Evolutionary conservation across 2,888 invertebrate genomes (phyloP).

Genomic region (Rhingia campestris): DNA sequence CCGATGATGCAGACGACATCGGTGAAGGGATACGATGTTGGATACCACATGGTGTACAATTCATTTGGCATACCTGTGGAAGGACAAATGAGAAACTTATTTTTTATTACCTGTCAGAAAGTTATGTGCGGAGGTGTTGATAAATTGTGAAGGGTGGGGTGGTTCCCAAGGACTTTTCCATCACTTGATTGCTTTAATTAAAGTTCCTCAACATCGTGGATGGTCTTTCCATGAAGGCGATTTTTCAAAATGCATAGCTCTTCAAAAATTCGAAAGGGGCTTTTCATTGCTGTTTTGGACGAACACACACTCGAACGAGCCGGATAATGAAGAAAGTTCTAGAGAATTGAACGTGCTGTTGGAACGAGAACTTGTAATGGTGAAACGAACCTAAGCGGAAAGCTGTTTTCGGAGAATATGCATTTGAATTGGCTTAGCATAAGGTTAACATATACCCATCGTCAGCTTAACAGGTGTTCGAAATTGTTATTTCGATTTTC

Average conservation of each 20-base stretch:
- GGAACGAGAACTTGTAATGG: no score
- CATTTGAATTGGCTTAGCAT: background rate
- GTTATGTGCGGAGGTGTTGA: conserved; percentile 28
- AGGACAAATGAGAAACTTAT: conserved; percentile 34
- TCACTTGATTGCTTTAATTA: conserved; percentile 59
- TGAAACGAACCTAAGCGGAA: no score
- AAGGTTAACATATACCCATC: background rate
- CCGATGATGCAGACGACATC: conserved; percentile 89
- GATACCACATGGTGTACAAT: conserved; percentile 89
- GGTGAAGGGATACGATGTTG: conserved; percentile 89
- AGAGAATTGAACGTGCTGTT: no score
- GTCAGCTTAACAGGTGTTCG: background rate
- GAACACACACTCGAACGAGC: no score
- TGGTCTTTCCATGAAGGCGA: background rate
- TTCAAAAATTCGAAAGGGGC: no score
- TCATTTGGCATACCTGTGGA: conserved; percentile 89
- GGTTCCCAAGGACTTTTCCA: conserved; percentile 2
- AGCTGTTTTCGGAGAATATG: no score
- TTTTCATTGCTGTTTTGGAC: no score
- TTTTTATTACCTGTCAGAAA: conserved; percentile 63
- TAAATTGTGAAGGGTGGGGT: background rate
- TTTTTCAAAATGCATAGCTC: no score
- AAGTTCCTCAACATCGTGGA: conserved; percentile 25
- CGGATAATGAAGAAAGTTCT: no score
- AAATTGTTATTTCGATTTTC: conserved; percentile 9